Conservation (phyloP, 1,140 invertebrate species). For the Heliconius eleuchia region DNA sequence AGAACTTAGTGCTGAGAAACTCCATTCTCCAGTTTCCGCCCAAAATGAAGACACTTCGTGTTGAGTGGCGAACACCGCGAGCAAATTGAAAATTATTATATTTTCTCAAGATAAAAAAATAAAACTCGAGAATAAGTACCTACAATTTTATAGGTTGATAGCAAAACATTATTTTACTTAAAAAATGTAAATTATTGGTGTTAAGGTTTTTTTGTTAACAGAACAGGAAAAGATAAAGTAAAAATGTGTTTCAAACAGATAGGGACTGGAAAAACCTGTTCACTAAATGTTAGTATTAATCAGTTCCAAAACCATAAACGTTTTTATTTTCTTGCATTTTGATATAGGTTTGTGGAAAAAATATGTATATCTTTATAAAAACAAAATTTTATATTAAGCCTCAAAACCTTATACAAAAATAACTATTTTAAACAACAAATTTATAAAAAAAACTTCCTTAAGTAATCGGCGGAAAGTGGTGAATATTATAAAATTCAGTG, state of each 20-base stretch:
- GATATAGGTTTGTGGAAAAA: not conserved
- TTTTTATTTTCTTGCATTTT: not conserved
- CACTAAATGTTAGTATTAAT: not conserved
- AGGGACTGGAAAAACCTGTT: not conserved
- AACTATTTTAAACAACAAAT: too few species aligned
- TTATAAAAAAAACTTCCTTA: too few species aligned
- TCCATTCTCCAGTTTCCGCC: not conserved
- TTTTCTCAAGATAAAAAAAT: not conserved
- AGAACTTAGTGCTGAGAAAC: not conserved
- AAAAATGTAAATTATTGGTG: not conserved
- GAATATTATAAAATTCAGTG: not conserved
- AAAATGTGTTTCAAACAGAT: not conserved
- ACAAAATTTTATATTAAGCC: too few species aligned
- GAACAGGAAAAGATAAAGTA: conserved; percentile 1
- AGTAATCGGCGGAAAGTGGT: too few species aligned
- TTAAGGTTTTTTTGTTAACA: not conserved
- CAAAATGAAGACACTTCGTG: not conserved
- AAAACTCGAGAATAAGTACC: too few species aligned
- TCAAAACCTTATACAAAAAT: too few species aligned
- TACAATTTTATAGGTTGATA: not conserved
- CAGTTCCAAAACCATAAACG: not conserved
- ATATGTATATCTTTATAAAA: too few species aligned
- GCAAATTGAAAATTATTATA: not conserved
- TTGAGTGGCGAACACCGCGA: not conserved
- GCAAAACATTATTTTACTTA: not conserved